These are phyloP conservation scores for Philaenus spumarius DNA, from an alignment of 1,140 invertebrate species.

Conservation along the genomic window DNA sequence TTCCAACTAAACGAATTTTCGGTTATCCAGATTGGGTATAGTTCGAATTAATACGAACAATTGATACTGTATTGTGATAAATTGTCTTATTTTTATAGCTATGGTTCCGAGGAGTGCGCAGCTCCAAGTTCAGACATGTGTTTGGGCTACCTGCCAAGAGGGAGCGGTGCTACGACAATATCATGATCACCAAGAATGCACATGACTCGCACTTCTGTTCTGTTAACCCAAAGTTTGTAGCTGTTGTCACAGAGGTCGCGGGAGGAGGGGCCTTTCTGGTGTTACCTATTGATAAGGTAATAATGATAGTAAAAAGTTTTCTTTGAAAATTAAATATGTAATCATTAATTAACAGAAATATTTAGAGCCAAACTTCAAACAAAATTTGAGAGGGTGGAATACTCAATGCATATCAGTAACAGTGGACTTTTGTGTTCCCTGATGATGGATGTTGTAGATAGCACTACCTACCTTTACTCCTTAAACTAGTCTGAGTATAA, in stretches of 20 bases:
- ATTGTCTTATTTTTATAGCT: constrained; percentile 49
- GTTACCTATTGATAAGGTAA: constrained; percentile 80
- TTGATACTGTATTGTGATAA: neutral
- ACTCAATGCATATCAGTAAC: too few species aligned
- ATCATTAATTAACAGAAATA: neutral
- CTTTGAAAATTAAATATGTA: too few species aligned
- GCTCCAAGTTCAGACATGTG: constrained; percentile 89
- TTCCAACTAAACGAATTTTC: neutral
- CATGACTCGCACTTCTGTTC: constrained; percentile 90
- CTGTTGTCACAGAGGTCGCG: constrained; percentile 88
- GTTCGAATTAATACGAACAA: too few species aligned
- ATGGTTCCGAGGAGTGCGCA: constrained; percentile 76
- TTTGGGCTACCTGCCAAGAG: constrained; percentile 82
- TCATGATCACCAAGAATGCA: constrained; percentile 86
- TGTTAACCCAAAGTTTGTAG: constrained; percentile 92
- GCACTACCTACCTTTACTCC: too few species aligned
- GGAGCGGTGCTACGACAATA: constrained; percentile 87
- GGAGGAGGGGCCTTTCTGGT: constrained; percentile 92
- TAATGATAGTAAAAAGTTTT: too few species aligned
- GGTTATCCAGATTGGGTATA: neutral
- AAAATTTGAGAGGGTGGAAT: too few species aligned
- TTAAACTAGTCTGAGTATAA: too few species aligned
- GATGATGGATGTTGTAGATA: too few species aligned
- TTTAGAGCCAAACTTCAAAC: too few species aligned
- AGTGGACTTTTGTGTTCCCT: too few species aligned